phyloP scores from a whole-genome alignment of 2,797 vertebrate genomes.

The Psittacula echo region DNA sequence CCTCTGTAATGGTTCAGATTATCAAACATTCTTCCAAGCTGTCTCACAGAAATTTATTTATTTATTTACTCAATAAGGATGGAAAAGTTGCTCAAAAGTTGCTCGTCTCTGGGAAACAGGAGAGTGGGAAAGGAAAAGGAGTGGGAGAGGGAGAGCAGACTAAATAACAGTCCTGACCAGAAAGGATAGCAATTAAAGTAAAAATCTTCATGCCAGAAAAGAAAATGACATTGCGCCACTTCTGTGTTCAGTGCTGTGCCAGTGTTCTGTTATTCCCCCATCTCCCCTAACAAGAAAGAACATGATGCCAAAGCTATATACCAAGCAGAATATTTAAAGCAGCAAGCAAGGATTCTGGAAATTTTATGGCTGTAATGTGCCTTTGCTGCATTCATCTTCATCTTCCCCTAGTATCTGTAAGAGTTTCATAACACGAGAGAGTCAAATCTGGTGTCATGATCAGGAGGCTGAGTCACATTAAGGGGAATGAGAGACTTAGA shows the following conservation, averaged over 20 bases:
- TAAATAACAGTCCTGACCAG: not conserved
- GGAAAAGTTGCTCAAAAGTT: not conserved
- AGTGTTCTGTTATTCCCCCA: not conserved
- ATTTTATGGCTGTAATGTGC: accelerated
- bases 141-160: accelerated
- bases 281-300: not conserved
- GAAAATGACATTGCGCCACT: not conserved
- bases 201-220: not conserved
- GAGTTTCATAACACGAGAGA: not conserved
- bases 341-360: not conserved
- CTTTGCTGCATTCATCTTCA: not conserved
- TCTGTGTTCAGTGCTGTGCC: not conserved
- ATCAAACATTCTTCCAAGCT: constrained; percentile 78
- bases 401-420: not conserved
- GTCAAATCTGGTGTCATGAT: not conserved
- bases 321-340: not conserved
- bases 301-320: not conserved
- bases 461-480: not conserved
- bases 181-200: not conserved
- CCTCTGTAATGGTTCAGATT: constrained; percentile 81
- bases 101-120: not conserved
- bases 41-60: constrained; percentile 63
- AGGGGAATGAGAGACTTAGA: not conserved
- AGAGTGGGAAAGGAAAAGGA: not conserved
- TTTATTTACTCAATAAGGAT: constrained; percentile 44